Conservation (phyloP, 2,797 vertebrate species). For the Taeniopygia guttata region DNA sequence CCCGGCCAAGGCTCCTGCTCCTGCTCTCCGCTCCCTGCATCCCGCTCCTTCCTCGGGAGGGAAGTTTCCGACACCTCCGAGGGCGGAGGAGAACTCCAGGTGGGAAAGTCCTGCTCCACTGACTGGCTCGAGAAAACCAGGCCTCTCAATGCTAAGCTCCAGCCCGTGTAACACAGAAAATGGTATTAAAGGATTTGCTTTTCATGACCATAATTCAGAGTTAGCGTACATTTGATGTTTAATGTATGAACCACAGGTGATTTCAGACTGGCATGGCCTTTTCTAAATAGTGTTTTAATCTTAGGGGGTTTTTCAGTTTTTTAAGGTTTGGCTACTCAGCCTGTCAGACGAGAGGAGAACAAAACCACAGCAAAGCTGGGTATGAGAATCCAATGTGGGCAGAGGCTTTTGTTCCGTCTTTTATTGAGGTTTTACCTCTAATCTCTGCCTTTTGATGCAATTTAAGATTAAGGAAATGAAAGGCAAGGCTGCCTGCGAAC, state of each 20-base stretch:
- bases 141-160: slow-evolving; percentile 70
- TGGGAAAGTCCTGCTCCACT: background rate
- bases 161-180: slow-evolving; percentile 69
- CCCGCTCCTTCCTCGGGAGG: background rate
- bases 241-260: slow-evolving; percentile 81
- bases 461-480: slow-evolving; percentile 82
- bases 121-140: background rate
- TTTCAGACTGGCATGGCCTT: slow-evolving; percentile 72
- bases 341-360: slow-evolving; percentile 66
- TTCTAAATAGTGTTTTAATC: slow-evolving; percentile 82
- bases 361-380: slow-evolving; percentile 55
- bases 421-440: slow-evolving; percentile 81
- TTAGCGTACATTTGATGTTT: slow-evolving; percentile 82
- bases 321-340: slow-evolving; percentile 69
- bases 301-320: slow-evolving; percentile 50
- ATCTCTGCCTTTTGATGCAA: slow-evolving; percentile 80
- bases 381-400: slow-evolving; percentile 69
- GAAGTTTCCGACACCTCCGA: background rate
- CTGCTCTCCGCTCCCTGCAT: background rate
- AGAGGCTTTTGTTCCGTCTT: slow-evolving; percentile 74
- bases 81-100: background rate
- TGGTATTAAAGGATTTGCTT: slow-evolving; percentile 79
- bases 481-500: slow-evolving; percentile 68
- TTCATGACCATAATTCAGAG: slow-evolving; percentile 80
- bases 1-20: background rate